Percentiles rank a stretch among this genome's conserved stretches.
Conservation (phyloP, 2,888 invertebrate species). For the Agapetus fuscipes region DNA sequence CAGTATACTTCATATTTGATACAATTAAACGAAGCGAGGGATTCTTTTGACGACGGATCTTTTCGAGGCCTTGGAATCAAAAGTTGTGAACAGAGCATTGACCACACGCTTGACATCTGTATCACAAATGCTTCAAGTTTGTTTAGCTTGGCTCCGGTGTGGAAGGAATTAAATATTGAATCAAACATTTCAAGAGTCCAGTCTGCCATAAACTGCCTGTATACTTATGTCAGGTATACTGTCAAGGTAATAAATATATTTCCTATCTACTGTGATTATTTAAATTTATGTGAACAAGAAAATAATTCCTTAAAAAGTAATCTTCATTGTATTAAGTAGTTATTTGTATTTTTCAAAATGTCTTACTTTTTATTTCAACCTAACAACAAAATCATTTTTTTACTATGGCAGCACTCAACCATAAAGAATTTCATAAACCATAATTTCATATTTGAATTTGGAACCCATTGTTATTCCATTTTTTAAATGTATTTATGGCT, state of each 20-base stretch:
- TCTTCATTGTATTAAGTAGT: too few relatives aligned
- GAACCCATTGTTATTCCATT: too few relatives aligned
- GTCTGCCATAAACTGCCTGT: constrained; percentile 41
- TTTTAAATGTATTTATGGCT: too few relatives aligned
- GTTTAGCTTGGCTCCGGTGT: constrained; percentile 34
- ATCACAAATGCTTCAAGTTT: constrained; percentile 35
- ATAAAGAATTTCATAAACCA: too few relatives aligned
- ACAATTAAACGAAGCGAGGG: constrained; percentile 40
- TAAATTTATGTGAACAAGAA: too few relatives aligned
- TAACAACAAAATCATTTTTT: too few relatives aligned
- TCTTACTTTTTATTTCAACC: too few relatives aligned
- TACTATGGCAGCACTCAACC: too few relatives aligned
- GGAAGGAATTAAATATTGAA: constrained; percentile 37
- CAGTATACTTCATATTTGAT: constrained; percentile 43
- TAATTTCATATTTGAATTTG: too few relatives aligned
- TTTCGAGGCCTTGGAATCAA: constrained; percentile 25
- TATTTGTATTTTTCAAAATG: too few relatives aligned
- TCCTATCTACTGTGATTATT: too few relatives aligned
- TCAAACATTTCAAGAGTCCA: constrained; percentile 37
- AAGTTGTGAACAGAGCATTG: constrained; percentile 5
- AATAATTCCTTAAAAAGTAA: too few relatives aligned
- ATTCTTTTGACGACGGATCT: constrained; percentile 34
- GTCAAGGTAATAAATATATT: constrained; percentile 32
- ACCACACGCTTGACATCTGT: constrained; percentile 16
- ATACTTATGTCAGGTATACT: constrained; percentile 38